These are phyloP conservation scores for Heterohyrax brucei DNA, from an alignment of 2,797 vertebrate genomes.

Conservation along the genomic window DNA sequence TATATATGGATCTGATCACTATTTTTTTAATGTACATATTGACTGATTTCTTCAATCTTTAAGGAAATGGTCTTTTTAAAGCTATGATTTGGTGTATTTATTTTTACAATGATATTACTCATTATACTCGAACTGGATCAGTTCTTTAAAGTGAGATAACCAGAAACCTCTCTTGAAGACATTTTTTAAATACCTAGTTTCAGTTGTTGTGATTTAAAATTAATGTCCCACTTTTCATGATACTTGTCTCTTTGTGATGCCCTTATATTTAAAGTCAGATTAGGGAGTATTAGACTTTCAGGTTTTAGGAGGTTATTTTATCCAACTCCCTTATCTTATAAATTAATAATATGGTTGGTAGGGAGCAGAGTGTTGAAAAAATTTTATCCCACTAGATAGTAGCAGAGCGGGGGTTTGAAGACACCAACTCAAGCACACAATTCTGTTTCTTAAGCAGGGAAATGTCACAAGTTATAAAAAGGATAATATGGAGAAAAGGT, in stretches of 20 bases:
- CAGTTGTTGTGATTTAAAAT: slow-evolving; percentile 38
- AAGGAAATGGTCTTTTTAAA: slow-evolving; percentile 21
- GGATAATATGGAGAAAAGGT: not conserved
- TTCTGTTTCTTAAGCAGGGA: not conserved
- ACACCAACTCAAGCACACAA: not conserved
- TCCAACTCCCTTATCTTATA: not conserved
- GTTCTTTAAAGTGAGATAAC: not conserved
- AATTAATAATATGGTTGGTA: not conserved
- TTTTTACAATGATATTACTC: slow-evolving; percentile 19
- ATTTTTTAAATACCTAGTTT: slow-evolving; percentile 18
- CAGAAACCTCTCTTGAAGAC: not conserved
- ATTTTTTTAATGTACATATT: not conserved
- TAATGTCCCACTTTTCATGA: not conserved
- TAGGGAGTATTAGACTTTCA: not conserved
- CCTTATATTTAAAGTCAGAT: not conserved
- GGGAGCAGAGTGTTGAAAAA: not conserved
- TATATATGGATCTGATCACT: not conserved
- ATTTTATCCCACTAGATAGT: not conserved
- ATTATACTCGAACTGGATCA: slow-evolving; percentile 19
- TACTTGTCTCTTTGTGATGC: not conserved
- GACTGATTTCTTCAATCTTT: slow-evolving; percentile 31
- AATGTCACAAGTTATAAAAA: not conserved
- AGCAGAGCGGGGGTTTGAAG: not conserved
- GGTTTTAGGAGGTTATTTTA: not conserved
- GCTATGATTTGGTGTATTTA: slow-evolving; percentile 22